Conservation (phyloP, 2,888 invertebrate species). For the Gandaritis pyraliata region DNA sequence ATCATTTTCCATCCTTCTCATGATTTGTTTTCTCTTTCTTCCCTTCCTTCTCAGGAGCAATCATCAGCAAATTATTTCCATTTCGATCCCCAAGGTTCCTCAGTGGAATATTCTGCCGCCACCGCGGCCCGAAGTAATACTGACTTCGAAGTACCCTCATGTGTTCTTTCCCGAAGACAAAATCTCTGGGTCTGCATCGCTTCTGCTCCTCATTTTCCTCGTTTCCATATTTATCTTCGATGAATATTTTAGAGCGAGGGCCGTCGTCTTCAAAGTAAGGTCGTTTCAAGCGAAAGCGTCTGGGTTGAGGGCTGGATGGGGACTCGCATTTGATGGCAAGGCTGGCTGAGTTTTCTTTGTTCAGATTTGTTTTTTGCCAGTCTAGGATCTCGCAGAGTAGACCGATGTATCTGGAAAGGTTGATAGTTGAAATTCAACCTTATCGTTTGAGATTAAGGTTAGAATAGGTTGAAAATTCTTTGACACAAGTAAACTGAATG, state of each 20-base stretch:
- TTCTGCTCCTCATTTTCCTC: slow-evolving; percentile 74
- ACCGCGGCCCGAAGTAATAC: slow-evolving; percentile 70
- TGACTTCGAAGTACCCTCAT: slow-evolving; percentile 68
- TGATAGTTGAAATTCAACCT: too few species aligned
- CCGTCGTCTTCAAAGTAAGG: slow-evolving; percentile 66
- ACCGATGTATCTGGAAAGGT: slow-evolving; percentile 90
- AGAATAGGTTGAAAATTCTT: too few species aligned
- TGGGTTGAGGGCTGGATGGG: slow-evolving; percentile 67
- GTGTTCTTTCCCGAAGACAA: slow-evolving; percentile 70
- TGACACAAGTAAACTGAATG: too few species aligned
- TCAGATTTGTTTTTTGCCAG: slow-evolving; percentile 89
- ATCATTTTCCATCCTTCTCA: slow-evolving; percentile 49
- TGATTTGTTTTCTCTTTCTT: slow-evolving; percentile 48
- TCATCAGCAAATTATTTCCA: slow-evolving; percentile 88
- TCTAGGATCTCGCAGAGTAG: slow-evolving; percentile 93
- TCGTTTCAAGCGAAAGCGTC: slow-evolving; percentile 67
- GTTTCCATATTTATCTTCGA: slow-evolving; percentile 64
- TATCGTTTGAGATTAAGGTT: too few species aligned
- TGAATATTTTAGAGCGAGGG: slow-evolving; percentile 56
- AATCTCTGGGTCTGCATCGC: slow-evolving; percentile 59
- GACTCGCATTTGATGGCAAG: slow-evolving; percentile 83
- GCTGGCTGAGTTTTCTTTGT: slow-evolving; percentile 74
- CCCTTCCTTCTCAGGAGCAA: slow-evolving; percentile 81
- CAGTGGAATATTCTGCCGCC: slow-evolving; percentile 78
- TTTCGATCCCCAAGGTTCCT: slow-evolving; percentile 83